Percentiles rank a stretch among this genome's conserved stretches.
These are phyloP conservation scores for Megaustenia siamemsis DNA, from an alignment of 2,888 invertebrate species.

Conservation along the genomic window DNA sequence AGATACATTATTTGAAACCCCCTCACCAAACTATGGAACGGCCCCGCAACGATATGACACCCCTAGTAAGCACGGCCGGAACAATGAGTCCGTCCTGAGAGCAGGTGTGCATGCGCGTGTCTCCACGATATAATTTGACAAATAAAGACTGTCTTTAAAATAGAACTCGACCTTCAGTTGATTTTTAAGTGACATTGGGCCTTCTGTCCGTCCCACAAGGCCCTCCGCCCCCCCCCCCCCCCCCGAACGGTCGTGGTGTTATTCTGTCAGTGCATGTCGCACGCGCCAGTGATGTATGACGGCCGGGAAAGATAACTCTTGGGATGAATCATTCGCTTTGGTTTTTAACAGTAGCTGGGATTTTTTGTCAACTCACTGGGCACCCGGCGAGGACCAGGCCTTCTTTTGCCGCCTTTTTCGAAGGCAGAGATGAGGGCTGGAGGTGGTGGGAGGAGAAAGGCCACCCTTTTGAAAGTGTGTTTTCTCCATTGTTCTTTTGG, in stretches of 20 bases:
- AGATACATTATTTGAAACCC: too few relatives aligned
- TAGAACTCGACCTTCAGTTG: neutral
- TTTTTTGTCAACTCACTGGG: too few relatives aligned
- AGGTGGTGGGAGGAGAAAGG: too few relatives aligned
- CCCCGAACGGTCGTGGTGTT: neutral
- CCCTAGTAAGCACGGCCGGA: neutral
- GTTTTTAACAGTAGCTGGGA: too few relatives aligned
- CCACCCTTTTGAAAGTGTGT: too few relatives aligned
- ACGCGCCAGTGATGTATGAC: conserved; percentile 9
- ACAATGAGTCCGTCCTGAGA: neutral
- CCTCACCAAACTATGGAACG: neutral
- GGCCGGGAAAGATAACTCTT: neutral
- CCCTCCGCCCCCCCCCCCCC: neutral
- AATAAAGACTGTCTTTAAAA: neutral
- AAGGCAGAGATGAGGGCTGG: too few relatives aligned
- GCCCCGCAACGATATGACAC: neutral
- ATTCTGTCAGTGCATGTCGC: neutral
- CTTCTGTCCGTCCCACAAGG: neutral
- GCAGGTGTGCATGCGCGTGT: neutral
- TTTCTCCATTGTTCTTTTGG: too few relatives aligned
- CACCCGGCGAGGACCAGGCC: neutral
- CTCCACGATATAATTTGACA: neutral
- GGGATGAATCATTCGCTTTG: neutral
- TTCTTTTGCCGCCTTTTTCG: too few relatives aligned
- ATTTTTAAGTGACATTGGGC: neutral